phyloP scores from a whole-genome alignment of 2,888 invertebrate species.

The Sicus ferrugineus region DNA sequence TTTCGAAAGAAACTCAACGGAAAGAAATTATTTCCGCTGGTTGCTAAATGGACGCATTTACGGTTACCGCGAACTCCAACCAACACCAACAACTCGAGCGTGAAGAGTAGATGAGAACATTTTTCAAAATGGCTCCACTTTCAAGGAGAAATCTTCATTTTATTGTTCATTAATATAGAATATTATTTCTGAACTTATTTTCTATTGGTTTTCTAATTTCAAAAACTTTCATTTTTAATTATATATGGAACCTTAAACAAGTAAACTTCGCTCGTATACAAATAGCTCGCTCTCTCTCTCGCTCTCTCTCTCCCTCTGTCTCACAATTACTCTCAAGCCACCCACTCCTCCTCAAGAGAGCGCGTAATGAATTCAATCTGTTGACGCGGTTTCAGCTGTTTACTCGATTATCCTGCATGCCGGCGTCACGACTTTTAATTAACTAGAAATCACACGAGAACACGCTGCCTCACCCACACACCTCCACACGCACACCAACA shows the following conservation, averaged over 20 bases:
- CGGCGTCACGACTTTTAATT: conserved; percentile 50
- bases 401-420: conserved; percentile 22
- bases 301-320: too few species aligned
- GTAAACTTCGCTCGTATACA: too few species aligned
- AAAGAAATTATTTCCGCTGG: conserved; percentile 23
- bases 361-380: conserved; percentile 35
- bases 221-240: too few species aligned
- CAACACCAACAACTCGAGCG: not conserved
- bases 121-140: too few species aligned
- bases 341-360: not conserved
- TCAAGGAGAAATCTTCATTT: too few species aligned
- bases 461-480: conserved; percentile 10
- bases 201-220: too few species aligned
- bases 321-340: too few species aligned
- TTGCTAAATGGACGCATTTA: conserved; percentile 5
- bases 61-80: not conserved
- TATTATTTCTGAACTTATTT: too few species aligned
- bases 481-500: not conserved
- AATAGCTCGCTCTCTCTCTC: too few species aligned
- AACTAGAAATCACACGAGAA: conserved; percentile 52
- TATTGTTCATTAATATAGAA: too few species aligned
- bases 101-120: not conserved
- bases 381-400: conserved; percentile 17
- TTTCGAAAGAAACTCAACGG: conserved; percentile 3
- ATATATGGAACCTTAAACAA: too few species aligned